Base-by-base conservation (phyloP, 2,113 vertebrate species). In the Mesocricetus auratus region DNA sequence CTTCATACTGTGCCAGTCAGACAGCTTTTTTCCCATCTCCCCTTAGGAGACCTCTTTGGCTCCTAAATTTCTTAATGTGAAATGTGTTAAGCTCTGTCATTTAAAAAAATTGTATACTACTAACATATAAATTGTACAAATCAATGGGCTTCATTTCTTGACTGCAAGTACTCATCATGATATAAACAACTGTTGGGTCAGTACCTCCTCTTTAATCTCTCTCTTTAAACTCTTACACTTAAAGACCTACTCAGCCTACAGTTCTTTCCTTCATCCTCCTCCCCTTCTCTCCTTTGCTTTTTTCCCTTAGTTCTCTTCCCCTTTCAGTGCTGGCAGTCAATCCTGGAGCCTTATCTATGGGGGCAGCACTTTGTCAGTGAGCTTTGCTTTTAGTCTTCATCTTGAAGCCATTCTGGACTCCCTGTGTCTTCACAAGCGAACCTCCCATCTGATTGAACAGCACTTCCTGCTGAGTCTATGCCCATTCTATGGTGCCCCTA, bases 1-100 rank as follows among this genome's bases (percentile, higher is more conserved):
- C 85, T 29, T 79, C 22, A 24, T 3, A 33, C 2, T 1, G 3
- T 7, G 0, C 9, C 21, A 33, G 7, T n/a, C 19, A 47, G 5
- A 60, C 3, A 21, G 60, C 39, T 12, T 86, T 50, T 47, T 19
- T 33, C 11, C 2, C 81, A 39, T 12, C 6, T 82, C 13, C 13
- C 6, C n/a, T 69, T 45, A 73, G 33, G 64, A 3, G 36, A 2
- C 16, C 7, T 81, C 33, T 74, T 86, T 42, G 60, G 17, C 86
- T 36, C 10, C 60, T 39, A 62, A 31, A 45, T 62, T 39, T 86
- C 12, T 53, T 82, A 50, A 66, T 39, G 21, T 73, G 26, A 39
- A 81, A 13, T 68, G 1, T 39, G 21, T 81, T 56, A 78, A 79
- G 39, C 62, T 68, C 17, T 58, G 21, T 73, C 7, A 5, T 91